These are phyloP conservation scores for Ormyrus nitidulus DNA, from an alignment of 2,888 invertebrate species.

Conservation along the genomic window DNA sequence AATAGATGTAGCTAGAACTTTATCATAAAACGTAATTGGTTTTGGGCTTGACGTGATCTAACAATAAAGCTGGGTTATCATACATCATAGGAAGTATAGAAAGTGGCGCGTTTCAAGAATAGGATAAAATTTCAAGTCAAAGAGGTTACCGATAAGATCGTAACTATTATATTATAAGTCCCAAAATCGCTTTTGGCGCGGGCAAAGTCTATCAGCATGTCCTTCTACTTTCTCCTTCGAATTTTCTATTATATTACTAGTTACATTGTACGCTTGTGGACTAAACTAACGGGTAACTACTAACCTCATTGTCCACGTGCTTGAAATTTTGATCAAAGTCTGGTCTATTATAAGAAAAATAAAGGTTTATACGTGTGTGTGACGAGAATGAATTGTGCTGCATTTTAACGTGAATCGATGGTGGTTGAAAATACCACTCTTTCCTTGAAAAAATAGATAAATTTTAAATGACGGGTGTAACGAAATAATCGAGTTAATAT, in stretches of 20 bases:
- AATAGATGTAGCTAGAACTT: slow-evolving; percentile 1
- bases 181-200: slow-evolving; percentile 74
- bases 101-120: slow-evolving; percentile 39
- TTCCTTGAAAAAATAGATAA: neutral
- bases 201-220: slow-evolving; percentile 64
- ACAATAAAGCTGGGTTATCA: slow-evolving; percentile 16
- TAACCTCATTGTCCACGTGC: slow-evolving; percentile 37
- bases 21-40: slow-evolving; percentile 9
- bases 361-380: neutral
- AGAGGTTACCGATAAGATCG: slow-evolving; percentile 58
- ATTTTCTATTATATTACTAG: slow-evolving; percentile 24
- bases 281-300: slow-evolving; percentile 28
- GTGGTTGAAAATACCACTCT: no score
- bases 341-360: neutral
- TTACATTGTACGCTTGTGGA: slow-evolving; percentile 6
- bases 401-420: no score
- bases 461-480: no score
- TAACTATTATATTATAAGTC: slow-evolving; percentile 61
- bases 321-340: slow-evolving; percentile 48
- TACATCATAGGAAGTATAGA: slow-evolving; percentile 48
- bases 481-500: no score
- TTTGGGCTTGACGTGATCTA: slow-evolving; percentile 7
- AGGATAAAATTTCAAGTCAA: slow-evolving; percentile 50
- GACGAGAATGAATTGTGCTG: neutral
- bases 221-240: slow-evolving; percentile 24